Percentiles rank a stretch among this genome's conserved stretches.
These are phyloP conservation scores for Parasteatoda tepidariorum DNA, from an alignment of 1,140 invertebrate species.

Conservation along the genomic window DNA sequence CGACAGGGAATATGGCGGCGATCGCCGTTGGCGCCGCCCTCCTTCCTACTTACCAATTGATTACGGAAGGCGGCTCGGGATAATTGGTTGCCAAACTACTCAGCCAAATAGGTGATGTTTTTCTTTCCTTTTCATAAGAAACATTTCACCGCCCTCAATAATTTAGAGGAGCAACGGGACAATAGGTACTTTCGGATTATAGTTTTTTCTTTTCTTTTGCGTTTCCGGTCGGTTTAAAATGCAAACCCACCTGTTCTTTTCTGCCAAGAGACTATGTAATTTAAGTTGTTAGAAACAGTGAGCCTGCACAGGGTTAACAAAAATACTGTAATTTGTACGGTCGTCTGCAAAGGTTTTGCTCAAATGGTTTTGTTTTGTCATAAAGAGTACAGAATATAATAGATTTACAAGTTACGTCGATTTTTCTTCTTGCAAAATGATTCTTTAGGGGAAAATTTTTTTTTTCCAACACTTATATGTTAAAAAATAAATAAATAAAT, in stretches of 20 bases:
- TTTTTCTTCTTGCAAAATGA: too few relatives aligned
- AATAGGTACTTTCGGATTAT: slow-evolving; percentile 13
- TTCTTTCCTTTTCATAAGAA: slow-evolving; percentile 16
- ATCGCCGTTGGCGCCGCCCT: slow-evolving; percentile 56
- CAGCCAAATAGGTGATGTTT: slow-evolving; percentile 39
- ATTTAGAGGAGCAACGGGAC: slow-evolving; percentile 14
- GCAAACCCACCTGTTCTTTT: slow-evolving; percentile 12
- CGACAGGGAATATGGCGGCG: slow-evolving; percentile 37
- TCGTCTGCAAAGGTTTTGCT: too few relatives aligned
- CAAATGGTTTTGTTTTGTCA: too few relatives aligned
- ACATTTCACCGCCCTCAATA: slow-evolving; percentile 19
- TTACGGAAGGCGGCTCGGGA: slow-evolving; percentile 46
- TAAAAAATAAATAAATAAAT: too few relatives aligned
- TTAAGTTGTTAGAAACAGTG: background rate
- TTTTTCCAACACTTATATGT: too few relatives aligned
- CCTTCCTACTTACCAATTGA: slow-evolving; percentile 49
- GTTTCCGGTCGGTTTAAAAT: background rate
- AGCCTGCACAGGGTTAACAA: too few relatives aligned
- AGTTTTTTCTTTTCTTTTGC: background rate
- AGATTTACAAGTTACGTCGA: too few relatives aligned
- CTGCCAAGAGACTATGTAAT: background rate
- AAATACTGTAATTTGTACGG: too few relatives aligned
- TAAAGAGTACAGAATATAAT: too few relatives aligned
- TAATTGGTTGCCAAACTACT: slow-evolving; percentile 54
- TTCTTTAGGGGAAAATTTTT: too few relatives aligned